Evolutionary conservation across 2,888 invertebrate species (phyloP).

Genomic region (Laothoe populi): DNA sequence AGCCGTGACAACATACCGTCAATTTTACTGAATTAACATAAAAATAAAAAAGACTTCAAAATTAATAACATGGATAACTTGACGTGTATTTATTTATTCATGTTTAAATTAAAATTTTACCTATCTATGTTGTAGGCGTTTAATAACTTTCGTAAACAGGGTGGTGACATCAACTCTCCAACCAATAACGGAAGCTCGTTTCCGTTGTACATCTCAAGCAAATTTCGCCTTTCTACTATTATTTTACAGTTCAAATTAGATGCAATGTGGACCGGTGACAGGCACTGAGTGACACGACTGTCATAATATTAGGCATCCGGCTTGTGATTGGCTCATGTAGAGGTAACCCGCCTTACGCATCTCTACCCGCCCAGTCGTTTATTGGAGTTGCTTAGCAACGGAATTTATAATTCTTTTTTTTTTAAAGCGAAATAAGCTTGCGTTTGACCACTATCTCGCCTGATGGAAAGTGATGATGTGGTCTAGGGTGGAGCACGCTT

Average conservation of each 20-base stretch:
- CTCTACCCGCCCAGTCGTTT: slow-evolving; percentile 21
- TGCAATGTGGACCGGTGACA: slow-evolving; percentile 50
- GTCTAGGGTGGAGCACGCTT: too few relatives aligned
- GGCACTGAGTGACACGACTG: slow-evolving; percentile 66
- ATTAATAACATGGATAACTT: too few relatives aligned
- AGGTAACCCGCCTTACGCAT: slow-evolving; percentile 48
- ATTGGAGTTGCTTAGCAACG: slow-evolving; percentile 21
- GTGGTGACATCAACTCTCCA: slow-evolving; percentile 36
- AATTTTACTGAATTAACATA: too few relatives aligned
- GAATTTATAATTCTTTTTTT: background rate
- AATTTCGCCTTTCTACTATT: slow-evolving; percentile 32
- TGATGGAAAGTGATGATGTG: too few relatives aligned
- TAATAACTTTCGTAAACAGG: slow-evolving; percentile 1
- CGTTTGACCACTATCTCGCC: too few relatives aligned
- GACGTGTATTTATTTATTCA: too few relatives aligned
- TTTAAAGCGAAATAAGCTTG: background rate
- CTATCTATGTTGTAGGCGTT: background rate
- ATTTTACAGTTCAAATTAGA: slow-evolving; percentile 38
- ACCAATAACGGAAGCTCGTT: slow-evolving; percentile 63
- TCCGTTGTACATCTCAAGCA: slow-evolving; percentile 32
- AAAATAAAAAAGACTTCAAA: too few relatives aligned
- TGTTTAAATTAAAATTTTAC: background rate
- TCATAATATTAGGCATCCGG: slow-evolving; percentile 76
- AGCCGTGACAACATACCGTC: too few relatives aligned
- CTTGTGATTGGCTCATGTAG: slow-evolving; percentile 61